Base-by-base conservation (phyloP, 2,888 invertebrate species). In the Seira sanloemensis region DNA sequence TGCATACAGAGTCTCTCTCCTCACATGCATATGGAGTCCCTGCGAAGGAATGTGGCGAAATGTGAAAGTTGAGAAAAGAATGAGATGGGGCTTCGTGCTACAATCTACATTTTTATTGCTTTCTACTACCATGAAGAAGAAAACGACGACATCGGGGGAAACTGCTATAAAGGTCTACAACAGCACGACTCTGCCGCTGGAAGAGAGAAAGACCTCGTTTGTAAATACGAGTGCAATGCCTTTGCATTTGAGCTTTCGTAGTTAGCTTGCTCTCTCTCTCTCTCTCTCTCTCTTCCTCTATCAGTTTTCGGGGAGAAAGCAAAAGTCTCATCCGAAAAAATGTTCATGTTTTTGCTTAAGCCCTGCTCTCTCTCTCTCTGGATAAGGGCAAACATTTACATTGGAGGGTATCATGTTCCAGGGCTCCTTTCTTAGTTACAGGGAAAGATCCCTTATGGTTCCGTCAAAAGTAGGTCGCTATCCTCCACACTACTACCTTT, bases 41-140 rank as follows among this genome's bases (percentile, higher is more conserved):
- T 50, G 16, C n/a, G n/a, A 50, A 50, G n/a, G 50, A 50, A 50
- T 50, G 50, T 50, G 50, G 50, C 50, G 75, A 74, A 80, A 81
- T 81, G 81, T 76, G 81, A 81, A 81, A 81, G 81, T 81, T 81
- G 69, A 81, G n/a, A 26, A 18, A 71, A 18, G n/a, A 50, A n/a
- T 50, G 50, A 50, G 62, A 65, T 75, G 75, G 81, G 81, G 75
- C 71, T 81, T 81, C 46, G 24, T 76, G 75, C 46, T 69, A 76
- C 75, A 81, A 16, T 46, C 50, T 50, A 50, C 69, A 65, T 23
- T 76, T 80, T 75, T 75, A 71, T 71, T 68, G 50, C 50, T 18
- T 18, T 12, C 5, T 50, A 50, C 50, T n/a, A 50, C 50, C n/a
- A 50, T 2, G 50, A 50, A 50, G 16, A 50, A 50, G n/a, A 50